Percentiles rank a stretch among this genome's conserved stretches.
Evolutionary conservation across 2,888 invertebrate species (phyloP).

Genomic region (Epirrhoe tristata): DNA sequence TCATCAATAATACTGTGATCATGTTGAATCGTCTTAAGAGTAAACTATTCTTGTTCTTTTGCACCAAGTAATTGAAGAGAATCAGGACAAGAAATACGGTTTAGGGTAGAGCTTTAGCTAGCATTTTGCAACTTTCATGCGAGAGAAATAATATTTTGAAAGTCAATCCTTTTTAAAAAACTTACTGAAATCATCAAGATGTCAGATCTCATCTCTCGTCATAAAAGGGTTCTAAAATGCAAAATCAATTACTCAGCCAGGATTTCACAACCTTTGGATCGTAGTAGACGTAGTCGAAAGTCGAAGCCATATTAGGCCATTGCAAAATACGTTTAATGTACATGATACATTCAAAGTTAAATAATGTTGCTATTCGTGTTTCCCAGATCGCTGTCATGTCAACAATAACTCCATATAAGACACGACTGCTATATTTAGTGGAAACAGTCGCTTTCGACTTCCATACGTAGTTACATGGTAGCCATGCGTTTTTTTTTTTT

Average conservation of each 20-base stretch:
- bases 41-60: too few relatives aligned
- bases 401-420: conserved; percentile 35
- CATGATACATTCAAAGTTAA: conserved; percentile 18
- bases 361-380: conserved; percentile 31
- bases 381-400: conserved; percentile 33
- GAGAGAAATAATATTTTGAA: too few relatives aligned
- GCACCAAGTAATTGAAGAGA: neutral
- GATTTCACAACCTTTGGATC: neutral
- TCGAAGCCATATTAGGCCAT: neutral
- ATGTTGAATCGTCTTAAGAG: too few relatives aligned
- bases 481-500: conserved; percentile 5
- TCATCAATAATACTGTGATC: too few relatives aligned
- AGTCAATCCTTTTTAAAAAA: too few relatives aligned
- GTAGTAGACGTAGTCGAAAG: neutral
- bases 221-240: too few relatives aligned
- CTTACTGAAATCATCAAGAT: too few relatives aligned
- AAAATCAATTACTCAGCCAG: too few relatives aligned
- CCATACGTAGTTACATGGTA: conserved; percentile 23
- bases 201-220: too few relatives aligned
- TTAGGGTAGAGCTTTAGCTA: neutral
- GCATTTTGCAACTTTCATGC: neutral
- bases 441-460: conserved; percentile 28
- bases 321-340: neutral
- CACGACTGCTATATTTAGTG: conserved; percentile 30
- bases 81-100: neutral